Percentiles rank a stretch among this genome's conserved stretches.
phyloP scores from a whole-genome alignment of 2,888 invertebrate species.

The Troides aeacus region DNA sequence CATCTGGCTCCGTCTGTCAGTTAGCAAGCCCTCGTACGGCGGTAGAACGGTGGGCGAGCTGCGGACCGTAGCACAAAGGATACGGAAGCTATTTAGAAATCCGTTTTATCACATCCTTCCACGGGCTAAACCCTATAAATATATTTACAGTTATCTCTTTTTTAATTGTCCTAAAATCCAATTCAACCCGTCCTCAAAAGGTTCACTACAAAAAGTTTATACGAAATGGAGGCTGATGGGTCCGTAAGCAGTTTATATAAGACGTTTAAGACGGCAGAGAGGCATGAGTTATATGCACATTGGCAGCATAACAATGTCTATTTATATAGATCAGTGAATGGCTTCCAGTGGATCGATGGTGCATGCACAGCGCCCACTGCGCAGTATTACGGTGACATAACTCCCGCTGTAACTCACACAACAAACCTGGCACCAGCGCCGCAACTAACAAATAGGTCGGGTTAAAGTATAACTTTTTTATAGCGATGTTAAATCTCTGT shows the following conservation, averaged over 20 bases:
- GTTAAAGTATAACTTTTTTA: background rate
- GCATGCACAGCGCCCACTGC: background rate
- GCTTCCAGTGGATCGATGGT: constrained; percentile 21
- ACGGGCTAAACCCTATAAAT: too few species aligned
- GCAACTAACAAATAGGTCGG: background rate
- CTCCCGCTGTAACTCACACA: background rate
- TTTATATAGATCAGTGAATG: constrained; percentile 24
- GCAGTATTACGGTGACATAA: constrained; percentile 1
- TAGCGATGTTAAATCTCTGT: background rate
- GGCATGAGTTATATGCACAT: background rate
- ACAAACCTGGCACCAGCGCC: background rate
- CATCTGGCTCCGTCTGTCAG: too few species aligned
- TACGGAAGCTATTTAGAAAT: too few species aligned
- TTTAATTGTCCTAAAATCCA: too few species aligned
- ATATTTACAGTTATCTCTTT: too few species aligned
- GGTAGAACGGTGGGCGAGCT: too few species aligned
- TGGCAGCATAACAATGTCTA: constrained; percentile 10
- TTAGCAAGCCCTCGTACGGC: too few species aligned
- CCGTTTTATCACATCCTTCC: too few species aligned
- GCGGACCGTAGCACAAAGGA: too few species aligned
- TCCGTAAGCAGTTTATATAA: background rate
- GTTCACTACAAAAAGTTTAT: too few species aligned
- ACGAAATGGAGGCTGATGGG: background rate
- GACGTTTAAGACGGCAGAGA: background rate
- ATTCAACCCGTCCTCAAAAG: too few species aligned